A percentile compares a stretch with the other conserved stretches of the same genome.
These are phyloP conservation scores for Branchipolynoe longqiensis DNA, from an alignment of 2,888 invertebrate genomes.

Conservation along the genomic window DNA sequence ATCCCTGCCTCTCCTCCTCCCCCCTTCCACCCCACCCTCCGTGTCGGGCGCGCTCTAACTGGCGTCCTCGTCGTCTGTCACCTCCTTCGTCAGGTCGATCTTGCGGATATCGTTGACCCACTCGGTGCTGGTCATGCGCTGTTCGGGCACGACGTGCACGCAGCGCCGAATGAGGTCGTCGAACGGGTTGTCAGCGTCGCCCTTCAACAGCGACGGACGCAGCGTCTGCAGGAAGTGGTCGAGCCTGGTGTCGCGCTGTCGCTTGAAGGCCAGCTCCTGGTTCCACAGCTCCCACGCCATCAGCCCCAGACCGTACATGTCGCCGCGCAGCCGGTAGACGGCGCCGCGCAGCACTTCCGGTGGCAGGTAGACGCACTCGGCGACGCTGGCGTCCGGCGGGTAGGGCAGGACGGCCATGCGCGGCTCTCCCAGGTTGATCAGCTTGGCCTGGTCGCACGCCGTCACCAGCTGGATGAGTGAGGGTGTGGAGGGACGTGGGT, in stretches of 20 bases:
- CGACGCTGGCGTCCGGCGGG: slow-evolving; percentile 62
- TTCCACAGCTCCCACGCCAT: slow-evolving; percentile 70
- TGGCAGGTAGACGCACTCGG: slow-evolving; percentile 73
- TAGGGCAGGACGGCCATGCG: slow-evolving; percentile 67
- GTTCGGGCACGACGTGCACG: slow-evolving; percentile 43
- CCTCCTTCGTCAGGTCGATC: slow-evolving; percentile 53
- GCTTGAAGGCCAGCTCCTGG: slow-evolving; percentile 62
- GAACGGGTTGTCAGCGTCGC: slow-evolving; percentile 60
- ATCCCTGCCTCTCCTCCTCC: too few species aligned
- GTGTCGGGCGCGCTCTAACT: too few species aligned
- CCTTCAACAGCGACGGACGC: slow-evolving; percentile 35
- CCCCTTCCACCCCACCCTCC: too few species aligned
- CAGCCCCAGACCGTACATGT: slow-evolving; percentile 74
- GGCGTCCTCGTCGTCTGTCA: slow-evolving; percentile 50
- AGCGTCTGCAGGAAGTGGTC: slow-evolving; percentile 59
- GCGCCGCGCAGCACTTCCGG: slow-evolving; percentile 76
- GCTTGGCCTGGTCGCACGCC: slow-evolving; percentile 62
- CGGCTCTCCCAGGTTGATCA: slow-evolving; percentile 69
- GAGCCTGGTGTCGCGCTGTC: slow-evolving; percentile 55
- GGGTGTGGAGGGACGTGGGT: too few species aligned
- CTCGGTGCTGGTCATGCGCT: slow-evolving; percentile 61
- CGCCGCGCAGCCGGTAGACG: slow-evolving; percentile 72
- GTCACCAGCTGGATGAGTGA: slow-evolving; percentile 55
- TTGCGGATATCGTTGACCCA: slow-evolving; percentile 65
- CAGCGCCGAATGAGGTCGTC: slow-evolving; percentile 51